Conservation (phyloP, 2,888 invertebrate species). For the Cyaniris semiargus region DNA sequence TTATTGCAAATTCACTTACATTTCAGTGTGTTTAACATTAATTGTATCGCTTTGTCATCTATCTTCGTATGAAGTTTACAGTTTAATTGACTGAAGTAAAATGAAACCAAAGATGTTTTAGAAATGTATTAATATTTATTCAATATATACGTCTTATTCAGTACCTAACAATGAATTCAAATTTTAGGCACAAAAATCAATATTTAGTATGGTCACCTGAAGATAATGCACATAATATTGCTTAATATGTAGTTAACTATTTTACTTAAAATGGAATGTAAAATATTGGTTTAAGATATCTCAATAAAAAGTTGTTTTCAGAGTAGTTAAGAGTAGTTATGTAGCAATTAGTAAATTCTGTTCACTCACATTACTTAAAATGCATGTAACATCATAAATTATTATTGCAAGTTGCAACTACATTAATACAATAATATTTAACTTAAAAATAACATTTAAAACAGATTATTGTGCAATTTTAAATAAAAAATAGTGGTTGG, state of each 20-base stretch:
- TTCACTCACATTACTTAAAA: neutral
- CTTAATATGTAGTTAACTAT: neutral
- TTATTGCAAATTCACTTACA: too few relatives aligned
- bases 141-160: too few relatives aligned
- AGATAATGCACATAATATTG: neutral
- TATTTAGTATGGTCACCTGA: neutral
- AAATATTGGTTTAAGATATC: neutral
- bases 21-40: too few relatives aligned
- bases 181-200: neutral
- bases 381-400: neutral
- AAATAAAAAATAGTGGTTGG: neutral
- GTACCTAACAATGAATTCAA: neutral
- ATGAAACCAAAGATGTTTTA: too few relatives aligned
- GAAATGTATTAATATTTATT: too few relatives aligned
- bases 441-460: too few relatives aligned
- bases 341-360: neutral
- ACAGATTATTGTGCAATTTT: neutral
- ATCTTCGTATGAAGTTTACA: too few relatives aligned
- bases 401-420: neutral
- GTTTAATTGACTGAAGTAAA: too few relatives aligned
- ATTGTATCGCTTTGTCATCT: too few relatives aligned
- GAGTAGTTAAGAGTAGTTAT: neutral
- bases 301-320: neutral
- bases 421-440: neutral
- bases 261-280: constrained; percentile 14